Percentiles rank a stretch among this genome's conserved stretches.
Conservation (phyloP, 2,888 invertebrate species). For the Chalcosyrphus nemorum region DNA sequence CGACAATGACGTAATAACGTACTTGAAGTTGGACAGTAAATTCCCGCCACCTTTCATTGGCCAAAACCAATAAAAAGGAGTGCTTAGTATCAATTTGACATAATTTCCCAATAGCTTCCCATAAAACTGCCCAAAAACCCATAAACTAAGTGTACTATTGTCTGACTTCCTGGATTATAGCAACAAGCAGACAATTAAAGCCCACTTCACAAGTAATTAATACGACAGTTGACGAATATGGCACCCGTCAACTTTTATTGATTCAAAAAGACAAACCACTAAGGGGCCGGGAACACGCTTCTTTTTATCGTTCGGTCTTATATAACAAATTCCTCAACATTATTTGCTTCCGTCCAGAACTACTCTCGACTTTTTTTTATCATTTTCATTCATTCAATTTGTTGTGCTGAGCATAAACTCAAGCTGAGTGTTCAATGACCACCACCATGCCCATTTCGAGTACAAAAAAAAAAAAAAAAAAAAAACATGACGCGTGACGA, state of each 20-base stretch:
- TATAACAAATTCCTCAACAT: conserved; percentile 16
- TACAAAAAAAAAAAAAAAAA: no score
- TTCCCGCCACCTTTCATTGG: no score
- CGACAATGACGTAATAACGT: no score
- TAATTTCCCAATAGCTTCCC: neutral
- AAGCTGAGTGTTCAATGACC: conserved; percentile 29
- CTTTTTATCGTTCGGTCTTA: conserved; percentile 10
- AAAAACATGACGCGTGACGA: no score
- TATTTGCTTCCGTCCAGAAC: conserved; percentile 37
- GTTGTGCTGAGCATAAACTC: neutral
- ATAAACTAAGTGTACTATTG: neutral
- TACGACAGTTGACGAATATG: conserved; percentile 35
- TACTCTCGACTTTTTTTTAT: conserved; percentile 16
- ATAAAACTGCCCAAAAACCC: neutral
- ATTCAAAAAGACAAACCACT: neutral
- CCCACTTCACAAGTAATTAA: conserved; percentile 35
- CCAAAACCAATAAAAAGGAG: no score
- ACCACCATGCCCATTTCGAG: neutral
- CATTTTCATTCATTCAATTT: conserved; percentile 41
- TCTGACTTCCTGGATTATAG: neutral
- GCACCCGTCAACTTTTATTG: conserved; percentile 13
- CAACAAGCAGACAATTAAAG: conserved; percentile 2
- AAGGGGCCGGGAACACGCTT: neutral
- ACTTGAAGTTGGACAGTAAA: no score
- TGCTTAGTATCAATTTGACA: neutral